A percentile compares a stretch with the other conserved stretches of the same genome.
Conservation (phyloP, 2,797 vertebrate species). For the Podarcis lilfordi region DNA sequence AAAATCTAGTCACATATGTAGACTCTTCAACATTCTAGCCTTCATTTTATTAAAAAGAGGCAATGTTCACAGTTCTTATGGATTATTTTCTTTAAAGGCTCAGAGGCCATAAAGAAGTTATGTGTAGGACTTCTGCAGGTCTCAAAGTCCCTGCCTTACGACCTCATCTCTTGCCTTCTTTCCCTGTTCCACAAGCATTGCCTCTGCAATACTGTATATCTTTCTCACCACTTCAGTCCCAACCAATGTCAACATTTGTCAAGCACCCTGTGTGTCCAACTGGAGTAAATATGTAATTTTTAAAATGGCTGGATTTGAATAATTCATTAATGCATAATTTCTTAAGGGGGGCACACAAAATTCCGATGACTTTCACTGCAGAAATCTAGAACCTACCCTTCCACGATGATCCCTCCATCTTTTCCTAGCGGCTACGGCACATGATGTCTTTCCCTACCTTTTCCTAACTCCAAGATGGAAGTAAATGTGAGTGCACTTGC, state of each 20-base stretch:
- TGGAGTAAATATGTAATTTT: background rate
- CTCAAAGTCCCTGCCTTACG: background rate
- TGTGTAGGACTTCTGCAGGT: background rate
- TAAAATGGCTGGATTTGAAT: background rate
- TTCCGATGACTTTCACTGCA: background rate
- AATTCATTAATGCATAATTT: background rate
- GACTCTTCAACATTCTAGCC: background rate
- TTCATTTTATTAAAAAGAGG: background rate
- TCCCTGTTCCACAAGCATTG: background rate
- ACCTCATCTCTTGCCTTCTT: background rate
- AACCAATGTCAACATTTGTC: slow-evolving; percentile 3
- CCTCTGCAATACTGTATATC: background rate
- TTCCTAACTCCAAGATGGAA: slow-evolving; percentile 23
- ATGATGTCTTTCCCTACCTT: background rate
- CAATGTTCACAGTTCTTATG: too few relatives aligned
- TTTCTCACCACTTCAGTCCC: background rate
- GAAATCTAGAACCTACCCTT: background rate
- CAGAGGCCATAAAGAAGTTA: too few relatives aligned
- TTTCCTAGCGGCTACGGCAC: background rate
- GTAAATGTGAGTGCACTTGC: background rate
- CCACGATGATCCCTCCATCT: background rate
- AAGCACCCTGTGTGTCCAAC: background rate
- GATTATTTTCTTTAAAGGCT: background rate
- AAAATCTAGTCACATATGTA: background rate
- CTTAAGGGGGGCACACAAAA: background rate